These are phyloP conservation scores for Panagrolaimus sp. DNA, from an alignment of 1,140 invertebrate genomes.

Conservation along the genomic window DNA sequence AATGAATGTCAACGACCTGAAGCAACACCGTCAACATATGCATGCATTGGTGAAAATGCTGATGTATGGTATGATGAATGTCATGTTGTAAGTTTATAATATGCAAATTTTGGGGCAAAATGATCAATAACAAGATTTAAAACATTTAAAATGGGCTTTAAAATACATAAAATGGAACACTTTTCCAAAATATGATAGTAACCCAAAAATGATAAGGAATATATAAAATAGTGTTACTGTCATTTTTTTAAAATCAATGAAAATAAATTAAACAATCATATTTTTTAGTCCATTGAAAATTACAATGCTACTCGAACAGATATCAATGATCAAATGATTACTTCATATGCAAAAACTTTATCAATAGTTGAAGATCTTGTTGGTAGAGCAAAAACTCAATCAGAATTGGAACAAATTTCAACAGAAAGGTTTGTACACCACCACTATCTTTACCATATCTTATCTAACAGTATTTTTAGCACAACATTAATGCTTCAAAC, in stretches of 20 bases:
- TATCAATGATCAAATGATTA: not conserved
- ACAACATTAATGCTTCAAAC: not conserved
- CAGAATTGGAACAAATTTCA: not conserved
- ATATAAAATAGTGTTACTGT: too few relatives aligned
- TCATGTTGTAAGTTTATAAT: not conserved
- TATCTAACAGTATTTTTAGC: not conserved
- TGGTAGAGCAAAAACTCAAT: not conserved
- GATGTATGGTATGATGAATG: not conserved
- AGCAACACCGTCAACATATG: not conserved
- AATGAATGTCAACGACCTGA: constrained; percentile 17
- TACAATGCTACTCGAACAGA: constrained; percentile 3
- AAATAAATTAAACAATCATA: not conserved
- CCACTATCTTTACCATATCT: not conserved
- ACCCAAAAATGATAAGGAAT: not conserved
- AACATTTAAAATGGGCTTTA: too few relatives aligned
- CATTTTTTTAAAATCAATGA: too few relatives aligned
- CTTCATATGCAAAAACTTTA: not conserved
- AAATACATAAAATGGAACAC: too few relatives aligned
- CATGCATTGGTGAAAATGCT: constrained; percentile 10
- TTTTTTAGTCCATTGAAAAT: not conserved
- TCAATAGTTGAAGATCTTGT: not conserved
- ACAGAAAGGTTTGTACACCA: not conserved
- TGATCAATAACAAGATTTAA: too few relatives aligned
- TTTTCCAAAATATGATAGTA: too few relatives aligned
- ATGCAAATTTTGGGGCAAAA: not conserved